A percentile compares a stretch with the other conserved stretches of the same genome.
These are phyloP conservation scores for Heliornis fulica DNA, from an alignment of 2,113 vertebrate species.

Conservation along the genomic window DNA sequence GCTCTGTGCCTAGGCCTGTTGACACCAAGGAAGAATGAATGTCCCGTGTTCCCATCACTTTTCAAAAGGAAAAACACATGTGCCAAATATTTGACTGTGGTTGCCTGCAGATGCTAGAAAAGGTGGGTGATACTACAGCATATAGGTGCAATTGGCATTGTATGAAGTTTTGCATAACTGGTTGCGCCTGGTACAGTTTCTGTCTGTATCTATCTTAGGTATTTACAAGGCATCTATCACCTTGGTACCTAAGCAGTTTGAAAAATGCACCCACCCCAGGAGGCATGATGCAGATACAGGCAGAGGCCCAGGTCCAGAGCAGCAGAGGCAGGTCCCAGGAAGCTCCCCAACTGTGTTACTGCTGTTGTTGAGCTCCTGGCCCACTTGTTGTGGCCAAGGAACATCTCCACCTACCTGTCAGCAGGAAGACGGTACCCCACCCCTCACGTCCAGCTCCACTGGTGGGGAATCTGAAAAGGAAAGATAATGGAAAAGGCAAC, in stretches of 20 bases:
- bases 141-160: slow-evolving; percentile 31
- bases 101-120: slow-evolving; percentile 53
- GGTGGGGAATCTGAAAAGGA: slow-evolving; percentile 59
- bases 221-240: slow-evolving; percentile 63
- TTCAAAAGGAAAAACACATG: slow-evolving; percentile 37
- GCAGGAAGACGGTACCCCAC: slow-evolving; percentile 55
- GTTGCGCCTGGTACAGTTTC: slow-evolving; percentile 61
- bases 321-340: slow-evolving; percentile 62
- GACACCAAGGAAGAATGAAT: slow-evolving; percentile 44
- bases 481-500: slow-evolving; percentile 67
- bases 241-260: slow-evolving; percentile 68
- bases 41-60: slow-evolving; percentile 28
- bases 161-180: slow-evolving; percentile 54
- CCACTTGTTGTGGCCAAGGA: slow-evolving; percentile 60
- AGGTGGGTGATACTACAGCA: slow-evolving; percentile 52
- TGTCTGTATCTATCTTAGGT: slow-evolving; percentile 72
- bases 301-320: slow-evolving; percentile 58
- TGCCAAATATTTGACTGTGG: slow-evolving; percentile 27
- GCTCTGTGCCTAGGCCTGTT: background rate
- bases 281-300: slow-evolving; percentile 61
- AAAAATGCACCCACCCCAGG: slow-evolving; percentile 62
- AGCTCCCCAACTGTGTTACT: slow-evolving; percentile 35
- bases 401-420: slow-evolving; percentile 55
- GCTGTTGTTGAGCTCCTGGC: slow-evolving; percentile 61
- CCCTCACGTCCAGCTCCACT: slow-evolving; percentile 51